These are phyloP conservation scores for Proterorhinus semilunaris DNA, from an alignment of 2,113 vertebrate species.

Conservation along the genomic window DNA sequence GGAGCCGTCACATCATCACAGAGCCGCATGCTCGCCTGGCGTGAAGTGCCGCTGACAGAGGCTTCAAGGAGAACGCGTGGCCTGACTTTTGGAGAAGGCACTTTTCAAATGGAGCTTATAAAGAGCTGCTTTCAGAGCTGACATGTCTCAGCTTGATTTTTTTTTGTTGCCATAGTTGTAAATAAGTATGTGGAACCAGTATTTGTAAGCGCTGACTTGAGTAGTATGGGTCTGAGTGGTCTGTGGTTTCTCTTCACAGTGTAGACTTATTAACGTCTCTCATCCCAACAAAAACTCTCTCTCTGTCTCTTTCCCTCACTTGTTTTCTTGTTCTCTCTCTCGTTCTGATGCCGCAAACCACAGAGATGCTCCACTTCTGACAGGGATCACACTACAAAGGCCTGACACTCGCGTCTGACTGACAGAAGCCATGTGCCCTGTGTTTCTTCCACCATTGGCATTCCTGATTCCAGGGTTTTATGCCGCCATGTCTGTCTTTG, in stretches of 20 bases:
- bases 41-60: slow-evolving; percentile 34
- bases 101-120: slow-evolving; percentile 34
- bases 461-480: slow-evolving; percentile 30
- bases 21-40: slow-evolving; percentile 45
- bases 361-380: slow-evolving; percentile 55
- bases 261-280: slow-evolving; percentile 65
- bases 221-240: slow-evolving; percentile 55
- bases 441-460: slow-evolving; percentile 35
- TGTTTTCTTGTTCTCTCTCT: neutral
- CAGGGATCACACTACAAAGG: slow-evolving; percentile 64
- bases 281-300: slow-evolving; percentile 16
- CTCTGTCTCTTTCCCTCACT: neutral
- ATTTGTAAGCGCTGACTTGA: slow-evolving; percentile 31
- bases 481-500: slow-evolving; percentile 25
- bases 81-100: slow-evolving; percentile 31
- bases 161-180: slow-evolving; percentile 28
- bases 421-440: slow-evolving; percentile 60
- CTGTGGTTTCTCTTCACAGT: slow-evolving; percentile 59
- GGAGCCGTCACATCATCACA: slow-evolving; percentile 50
- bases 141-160: slow-evolving; percentile 11
- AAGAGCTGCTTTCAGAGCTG: slow-evolving; percentile 32
- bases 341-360: slow-evolving; percentile 47
- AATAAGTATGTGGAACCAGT: slow-evolving; percentile 28
- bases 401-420: slow-evolving; percentile 46
- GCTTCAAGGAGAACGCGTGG: slow-evolving; percentile 26